A percentile compares a stretch with the other conserved stretches of the same genome.
Evolutionary conservation across 2,113 vertebrate species (phyloP).

Genomic region (Laticauda laticaudata): DNA sequence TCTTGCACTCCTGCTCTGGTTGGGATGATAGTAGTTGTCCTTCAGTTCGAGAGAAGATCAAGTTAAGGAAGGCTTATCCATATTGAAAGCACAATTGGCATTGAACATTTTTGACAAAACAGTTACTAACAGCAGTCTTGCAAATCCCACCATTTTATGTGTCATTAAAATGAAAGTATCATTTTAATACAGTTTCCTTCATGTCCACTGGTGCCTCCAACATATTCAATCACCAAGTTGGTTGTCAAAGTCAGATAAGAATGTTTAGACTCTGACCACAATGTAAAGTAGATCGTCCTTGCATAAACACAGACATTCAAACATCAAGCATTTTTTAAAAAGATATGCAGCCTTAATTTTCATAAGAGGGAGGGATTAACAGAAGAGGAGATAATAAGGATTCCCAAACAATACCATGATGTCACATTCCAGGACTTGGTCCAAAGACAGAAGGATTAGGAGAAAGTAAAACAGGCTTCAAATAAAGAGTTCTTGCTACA

Average conservation of each 20-base stretch:
- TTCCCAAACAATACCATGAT: neutral
- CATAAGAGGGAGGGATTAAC: neutral
- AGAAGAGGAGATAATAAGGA: neutral
- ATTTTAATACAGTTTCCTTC: neutral
- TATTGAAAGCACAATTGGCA: neutral
- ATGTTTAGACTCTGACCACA: neutral
- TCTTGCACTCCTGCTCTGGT: neutral
- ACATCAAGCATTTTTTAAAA: neutral
- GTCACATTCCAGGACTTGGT: conserved; percentile 4
- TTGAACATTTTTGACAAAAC: neutral
- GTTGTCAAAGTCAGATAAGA: neutral
- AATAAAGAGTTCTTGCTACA: neutral
- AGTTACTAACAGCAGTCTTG: neutral
- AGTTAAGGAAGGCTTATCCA: neutral
- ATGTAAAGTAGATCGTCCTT: neutral
- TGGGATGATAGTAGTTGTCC: neutral
- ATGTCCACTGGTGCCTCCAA: neutral
- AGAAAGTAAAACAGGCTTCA: neutral
- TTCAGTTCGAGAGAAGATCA: neutral
- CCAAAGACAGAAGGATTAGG: neutral
- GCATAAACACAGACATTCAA: neutral
- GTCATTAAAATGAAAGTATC: neutral
- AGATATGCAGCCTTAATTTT: neutral
- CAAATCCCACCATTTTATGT: neutral
- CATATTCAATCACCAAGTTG: neutral